These are phyloP conservation scores for Entelurus aequoreus DNA, from an alignment of 2,113 vertebrate genomes.

Conservation along the genomic window DNA sequence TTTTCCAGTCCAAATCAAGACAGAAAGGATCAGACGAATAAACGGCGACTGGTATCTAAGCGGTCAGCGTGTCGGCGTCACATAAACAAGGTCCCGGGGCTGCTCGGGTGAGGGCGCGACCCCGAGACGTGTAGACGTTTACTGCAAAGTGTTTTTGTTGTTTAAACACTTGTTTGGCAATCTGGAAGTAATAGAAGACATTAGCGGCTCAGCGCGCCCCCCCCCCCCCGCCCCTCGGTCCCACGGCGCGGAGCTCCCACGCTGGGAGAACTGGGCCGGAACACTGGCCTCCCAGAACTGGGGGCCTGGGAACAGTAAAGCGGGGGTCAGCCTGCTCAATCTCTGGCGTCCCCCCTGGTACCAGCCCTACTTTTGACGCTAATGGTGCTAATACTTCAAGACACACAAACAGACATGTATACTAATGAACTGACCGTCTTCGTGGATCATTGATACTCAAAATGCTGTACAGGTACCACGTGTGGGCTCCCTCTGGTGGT, in stretches of 20 bases:
- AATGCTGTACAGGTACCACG: no score
- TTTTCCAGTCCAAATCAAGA: conserved; percentile 23
- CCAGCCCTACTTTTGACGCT: conserved; percentile 42
- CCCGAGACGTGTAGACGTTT: conserved; percentile 38
- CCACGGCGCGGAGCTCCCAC: conserved; percentile 61
- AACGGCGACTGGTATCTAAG: conserved; percentile 44
- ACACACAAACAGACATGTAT: conserved; percentile 4
- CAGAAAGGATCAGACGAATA: conserved; percentile 37
- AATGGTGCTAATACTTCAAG: conserved; percentile 8
- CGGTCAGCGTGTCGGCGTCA: no score
- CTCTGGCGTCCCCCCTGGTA: conserved; percentile 41
- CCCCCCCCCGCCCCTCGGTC: conserved; percentile 43
- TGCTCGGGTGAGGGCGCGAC: conserved; percentile 21
- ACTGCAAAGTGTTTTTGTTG: conserved; percentile 34
- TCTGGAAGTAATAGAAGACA: conserved; percentile 71
- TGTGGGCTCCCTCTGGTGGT: no score
- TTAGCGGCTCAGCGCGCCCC: conserved; percentile 59
- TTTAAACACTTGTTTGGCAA: conserved; percentile 47
- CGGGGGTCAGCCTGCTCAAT: conserved; percentile 41
- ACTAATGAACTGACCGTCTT: neutral
- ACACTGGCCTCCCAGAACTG: conserved; percentile 51
- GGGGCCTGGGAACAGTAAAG: conserved; percentile 65
- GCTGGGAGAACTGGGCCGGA: conserved; percentile 61
- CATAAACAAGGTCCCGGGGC: conserved; percentile 21
- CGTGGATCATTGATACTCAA: no score